Evolutionary conservation across 2,113 vertebrate genomes (phyloP).

Genomic region (Montifringilla adamsi): DNA sequence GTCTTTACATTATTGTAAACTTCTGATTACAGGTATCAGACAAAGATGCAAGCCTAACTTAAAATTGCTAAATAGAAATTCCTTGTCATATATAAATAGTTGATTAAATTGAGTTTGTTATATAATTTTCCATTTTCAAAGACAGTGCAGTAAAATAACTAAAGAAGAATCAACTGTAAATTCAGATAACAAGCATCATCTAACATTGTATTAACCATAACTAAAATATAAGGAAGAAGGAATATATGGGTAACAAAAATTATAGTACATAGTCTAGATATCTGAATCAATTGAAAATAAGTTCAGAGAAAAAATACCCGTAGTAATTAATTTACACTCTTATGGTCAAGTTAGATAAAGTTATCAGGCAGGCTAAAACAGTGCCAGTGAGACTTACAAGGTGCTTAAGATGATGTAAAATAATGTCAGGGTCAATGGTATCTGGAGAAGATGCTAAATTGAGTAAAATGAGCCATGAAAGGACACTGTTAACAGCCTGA

Average conservation of each 20-base stretch:
- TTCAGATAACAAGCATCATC: background rate
- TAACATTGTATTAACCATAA: background rate
- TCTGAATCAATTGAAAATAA: background rate
- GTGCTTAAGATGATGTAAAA: conserved; percentile 27
- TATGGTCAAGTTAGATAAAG: background rate
- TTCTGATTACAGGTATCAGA: background rate
- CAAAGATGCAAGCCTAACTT: background rate
- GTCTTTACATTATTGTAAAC: background rate
- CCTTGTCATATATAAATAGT: background rate
- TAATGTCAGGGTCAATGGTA: conserved; percentile 22
- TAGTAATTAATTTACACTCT: background rate
- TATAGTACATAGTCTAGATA: background rate
- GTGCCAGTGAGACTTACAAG: background rate
- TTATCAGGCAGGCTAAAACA: background rate
- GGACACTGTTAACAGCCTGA: conserved; percentile 27
- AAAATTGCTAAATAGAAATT: background rate
- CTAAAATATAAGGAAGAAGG: background rate
- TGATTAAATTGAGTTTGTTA: background rate
- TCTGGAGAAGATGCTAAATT: conserved; percentile 18
- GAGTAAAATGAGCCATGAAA: conserved; percentile 63
- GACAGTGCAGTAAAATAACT: background rate
- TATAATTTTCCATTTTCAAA: background rate
- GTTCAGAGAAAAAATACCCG: background rate
- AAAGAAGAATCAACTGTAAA: background rate
- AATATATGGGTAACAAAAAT: background rate